Percentiles rank a stretch among this genome's conserved stretches.
Conservation (phyloP, 1,140 invertebrate species). For the Drosophila seguyi region DNA sequence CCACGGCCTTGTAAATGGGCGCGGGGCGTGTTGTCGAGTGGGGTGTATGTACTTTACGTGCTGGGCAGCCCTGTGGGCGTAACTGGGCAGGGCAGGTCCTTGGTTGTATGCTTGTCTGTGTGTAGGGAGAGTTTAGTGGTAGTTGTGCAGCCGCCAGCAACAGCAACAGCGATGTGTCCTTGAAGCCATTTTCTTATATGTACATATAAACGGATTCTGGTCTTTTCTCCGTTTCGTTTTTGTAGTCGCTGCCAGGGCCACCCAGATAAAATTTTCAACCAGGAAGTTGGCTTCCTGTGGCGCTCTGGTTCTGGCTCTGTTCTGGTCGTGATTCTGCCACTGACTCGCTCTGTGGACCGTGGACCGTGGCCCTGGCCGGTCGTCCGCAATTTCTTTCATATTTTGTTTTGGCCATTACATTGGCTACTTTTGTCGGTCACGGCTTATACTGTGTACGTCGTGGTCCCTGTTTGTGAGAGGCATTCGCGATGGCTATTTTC, state of each 20-base stretch:
- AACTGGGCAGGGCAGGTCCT: conserved; percentile 19
- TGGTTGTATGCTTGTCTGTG: conserved; percentile 10
- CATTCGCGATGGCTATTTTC: conserved; percentile 60
- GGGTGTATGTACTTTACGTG: conserved; percentile 69
- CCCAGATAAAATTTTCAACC: conserved; percentile 78
- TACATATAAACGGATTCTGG: conserved; percentile 76
- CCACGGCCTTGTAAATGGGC: conserved; percentile 79
- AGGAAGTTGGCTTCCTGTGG: conserved; percentile 75
- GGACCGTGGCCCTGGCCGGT: conserved; percentile 41
- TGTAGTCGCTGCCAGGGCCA: conserved; percentile 57
- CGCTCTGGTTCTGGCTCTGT: conserved; percentile 39
- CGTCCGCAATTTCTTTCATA: conserved; percentile 62
- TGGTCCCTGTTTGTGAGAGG: conserved; percentile 27
- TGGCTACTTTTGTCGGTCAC: conserved; percentile 74
- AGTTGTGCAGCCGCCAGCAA: conserved; percentile 58
- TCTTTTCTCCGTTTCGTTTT: conserved; percentile 20
- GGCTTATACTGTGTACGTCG: conserved; percentile 15
- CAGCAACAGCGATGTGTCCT: conserved; percentile 59
- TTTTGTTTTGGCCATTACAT: conserved; percentile 77
- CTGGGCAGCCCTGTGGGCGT: conserved; percentile 51
- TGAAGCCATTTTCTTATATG: conserved; percentile 79
- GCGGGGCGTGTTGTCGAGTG: conserved; percentile 62
- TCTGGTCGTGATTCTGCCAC: conserved; percentile 21
- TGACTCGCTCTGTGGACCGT: conserved; percentile 3
- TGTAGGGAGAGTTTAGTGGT: conserved; percentile 19